Conservation (phyloP, 2,888 invertebrate species). For the Diarsia dahlii region DNA sequence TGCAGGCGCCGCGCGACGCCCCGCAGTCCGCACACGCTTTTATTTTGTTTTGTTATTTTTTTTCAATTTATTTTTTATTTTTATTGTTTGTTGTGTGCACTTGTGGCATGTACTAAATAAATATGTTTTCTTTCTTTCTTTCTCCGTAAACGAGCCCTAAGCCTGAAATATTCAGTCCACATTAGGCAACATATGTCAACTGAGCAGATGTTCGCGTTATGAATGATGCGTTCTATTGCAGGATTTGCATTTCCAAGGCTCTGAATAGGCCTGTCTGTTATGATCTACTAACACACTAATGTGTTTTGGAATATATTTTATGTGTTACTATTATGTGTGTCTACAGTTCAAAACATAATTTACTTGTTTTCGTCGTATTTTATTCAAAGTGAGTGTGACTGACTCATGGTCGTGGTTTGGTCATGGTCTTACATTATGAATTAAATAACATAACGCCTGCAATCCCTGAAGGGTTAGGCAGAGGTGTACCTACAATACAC, state of each 20-base stretch:
- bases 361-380: neutral
- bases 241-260: slow-evolving; percentile 41
- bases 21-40: no score
- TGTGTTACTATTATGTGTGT: slow-evolving; percentile 1
- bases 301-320: slow-evolving; percentile 36
- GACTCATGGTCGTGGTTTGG: neutral
- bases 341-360: slow-evolving; percentile 1
- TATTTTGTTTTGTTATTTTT: no score
- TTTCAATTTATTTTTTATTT: no score
- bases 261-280: slow-evolving; percentile 46
- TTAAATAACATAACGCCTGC: neutral
- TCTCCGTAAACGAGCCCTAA: no score
- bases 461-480: no score
- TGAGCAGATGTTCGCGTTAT: slow-evolving; percentile 32
- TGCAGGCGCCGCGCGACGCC: no score
- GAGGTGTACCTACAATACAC: no score
- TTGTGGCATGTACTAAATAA: no score
- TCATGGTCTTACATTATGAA: neutral
- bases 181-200: slow-evolving; percentile 32
- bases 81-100: no score
- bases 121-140: no score
- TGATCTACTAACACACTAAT: slow-evolving; percentile 33
- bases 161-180: slow-evolving; percentile 49
- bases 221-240: slow-evolving; percentile 32
- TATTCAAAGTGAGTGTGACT: neutral